A percentile compares a stretch with the other conserved stretches of the same genome.
Conservation (phyloP, 2,888 invertebrate species). For the Xanthorhoe designata region DNA sequence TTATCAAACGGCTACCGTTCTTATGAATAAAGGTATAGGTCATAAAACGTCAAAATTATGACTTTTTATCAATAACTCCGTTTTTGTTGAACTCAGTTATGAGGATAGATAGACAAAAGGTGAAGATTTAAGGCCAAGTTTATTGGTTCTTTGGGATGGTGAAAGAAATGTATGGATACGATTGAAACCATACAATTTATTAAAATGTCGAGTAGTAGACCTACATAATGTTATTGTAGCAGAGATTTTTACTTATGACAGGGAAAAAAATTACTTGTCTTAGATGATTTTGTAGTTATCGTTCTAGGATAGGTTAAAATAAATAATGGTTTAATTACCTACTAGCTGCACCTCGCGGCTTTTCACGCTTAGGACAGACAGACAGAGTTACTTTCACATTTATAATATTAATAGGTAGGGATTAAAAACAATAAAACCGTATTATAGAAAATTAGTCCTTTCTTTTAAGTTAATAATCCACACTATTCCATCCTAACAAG, state of each 20-base stretch:
- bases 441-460: neutral
- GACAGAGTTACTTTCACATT: no score
- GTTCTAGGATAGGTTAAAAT: no score
- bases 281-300: no score
- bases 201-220: no score
- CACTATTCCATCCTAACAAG: conserved; percentile 35
- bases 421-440: no score
- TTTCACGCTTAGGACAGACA: no score
- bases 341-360: no score
- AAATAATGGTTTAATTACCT: no score
- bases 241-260: no score
- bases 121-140: conserved; percentile 42
- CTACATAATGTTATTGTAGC: no score
- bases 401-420: no score
- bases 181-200: neutral
- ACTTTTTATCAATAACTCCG: conserved; percentile 55
- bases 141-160: conserved; percentile 13
- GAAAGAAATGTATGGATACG: conserved; percentile 49
- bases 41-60: conserved; percentile 65
- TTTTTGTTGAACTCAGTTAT: conserved; percentile 50
- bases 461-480: conserved; percentile 44
- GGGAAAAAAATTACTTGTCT: no score
- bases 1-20: conserved; percentile 60
- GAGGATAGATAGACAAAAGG: conserved; percentile 54
- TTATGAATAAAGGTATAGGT: conserved; percentile 43